Evolutionary conservation across 1,140 invertebrate species (phyloP), one percentile per base, ranked within the genome.

Genomic region (Drosophila novamexicana): DNA sequence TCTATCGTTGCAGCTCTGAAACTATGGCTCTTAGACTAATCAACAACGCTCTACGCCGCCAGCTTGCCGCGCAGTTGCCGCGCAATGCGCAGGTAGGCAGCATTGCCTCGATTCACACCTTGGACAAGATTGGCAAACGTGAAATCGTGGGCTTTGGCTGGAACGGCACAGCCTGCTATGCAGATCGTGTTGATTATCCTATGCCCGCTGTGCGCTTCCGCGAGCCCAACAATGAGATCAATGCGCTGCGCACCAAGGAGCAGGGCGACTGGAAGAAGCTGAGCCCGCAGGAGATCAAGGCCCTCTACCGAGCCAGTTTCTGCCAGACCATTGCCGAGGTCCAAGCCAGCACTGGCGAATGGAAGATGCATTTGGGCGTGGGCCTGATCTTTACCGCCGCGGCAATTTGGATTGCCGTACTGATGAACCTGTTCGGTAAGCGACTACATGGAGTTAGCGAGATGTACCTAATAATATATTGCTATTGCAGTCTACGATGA

Each of bases 251-350:
- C 71, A 95, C 97, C 88, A 99, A 99, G 92, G 98, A 99, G 93
- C 97, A 97, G 93, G 97, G 97, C 37, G 98, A 99, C 91, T 99
- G 98, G 98, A 97, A 96, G 75, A 96, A 97, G 76, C 92, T 99
- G 6, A 95, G 96, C 6, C 85, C 97, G 0, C 97, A 98, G 79
- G 98, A 99, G 83, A 99, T 99, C 93, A 99, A 99, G 94, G 94
- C 94, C 0, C 93, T 99, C 12, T 99, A 99, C 93, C 94, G 98
- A 82, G 95, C 96, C 1, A 97, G 96, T 71, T 99, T 98, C 93
- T 96, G 98, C 89, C 96, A 98, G 92, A 99, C 98, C 8, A 98
- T 97, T 92, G 94, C 96, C 40, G 98, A 99, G 93, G 95, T 98
- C 79, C 93, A 96, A 63, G 97, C 97, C 5, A 95, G 96, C 34